Evolutionary conservation across 1,140 invertebrate genomes (phyloP).

Genomic region (Zaprionus gabonicus): DNA sequence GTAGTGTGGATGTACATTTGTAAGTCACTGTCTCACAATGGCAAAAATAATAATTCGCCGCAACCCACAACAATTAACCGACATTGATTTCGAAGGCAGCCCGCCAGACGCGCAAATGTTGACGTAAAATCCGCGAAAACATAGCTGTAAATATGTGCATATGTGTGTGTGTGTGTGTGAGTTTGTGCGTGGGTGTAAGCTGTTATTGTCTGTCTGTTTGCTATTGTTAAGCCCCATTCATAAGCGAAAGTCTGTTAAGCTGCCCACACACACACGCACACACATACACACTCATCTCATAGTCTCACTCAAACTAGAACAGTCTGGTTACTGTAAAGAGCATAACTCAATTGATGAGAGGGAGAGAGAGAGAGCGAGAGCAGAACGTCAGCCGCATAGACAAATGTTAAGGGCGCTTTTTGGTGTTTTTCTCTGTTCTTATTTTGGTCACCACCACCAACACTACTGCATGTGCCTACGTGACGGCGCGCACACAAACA

Average conservation of each 20-base stretch:
- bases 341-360: neutral
- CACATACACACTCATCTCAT: slow-evolving; percentile 1
- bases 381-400: slow-evolving; percentile 22
- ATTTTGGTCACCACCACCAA: slow-evolving; percentile 11
- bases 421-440: neutral
- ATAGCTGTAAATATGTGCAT: slow-evolving; percentile 19
- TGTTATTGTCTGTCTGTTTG: slow-evolving; percentile 28
- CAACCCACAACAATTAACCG: slow-evolving; percentile 66
- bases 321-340: slow-evolving; percentile 1
- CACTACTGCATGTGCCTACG: slow-evolving; percentile 52
- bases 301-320: slow-evolving; percentile 38
- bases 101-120: slow-evolving; percentile 31
- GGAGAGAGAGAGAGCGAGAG: slow-evolving; percentile 3
- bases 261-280: slow-evolving; percentile 8
- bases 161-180: slow-evolving; percentile 3
- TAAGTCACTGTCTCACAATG: slow-evolving; percentile 30
- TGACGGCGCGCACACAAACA: slow-evolving; percentile 61
- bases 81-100: slow-evolving; percentile 72
- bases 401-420: slow-evolving; percentile 48
- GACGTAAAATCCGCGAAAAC: neutral
- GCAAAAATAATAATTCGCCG: slow-evolving; percentile 49
- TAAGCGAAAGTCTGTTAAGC: slow-evolving; percentile 38
- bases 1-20: slow-evolving; percentile 12
- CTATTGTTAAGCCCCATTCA: slow-evolving; percentile 36
- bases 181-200: slow-evolving; percentile 17